These are phyloP conservation scores for Barypeithes pellucidus DNA, from an alignment of 2,888 invertebrate species.

Conservation along the genomic window DNA sequence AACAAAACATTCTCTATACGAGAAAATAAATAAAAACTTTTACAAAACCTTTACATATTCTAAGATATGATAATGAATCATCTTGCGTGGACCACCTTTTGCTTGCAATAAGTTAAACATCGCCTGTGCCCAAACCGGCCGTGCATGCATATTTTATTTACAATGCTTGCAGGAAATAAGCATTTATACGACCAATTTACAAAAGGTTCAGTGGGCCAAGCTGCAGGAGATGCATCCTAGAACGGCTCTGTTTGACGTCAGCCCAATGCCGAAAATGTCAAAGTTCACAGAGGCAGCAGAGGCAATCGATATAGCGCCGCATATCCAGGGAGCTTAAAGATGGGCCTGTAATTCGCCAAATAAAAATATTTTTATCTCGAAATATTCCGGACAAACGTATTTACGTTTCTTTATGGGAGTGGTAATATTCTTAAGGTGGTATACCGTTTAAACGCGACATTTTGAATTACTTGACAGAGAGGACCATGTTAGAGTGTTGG, in stretches of 20 bases:
- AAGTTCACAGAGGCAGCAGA: conserved; percentile 53
- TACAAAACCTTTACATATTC: too few species aligned
- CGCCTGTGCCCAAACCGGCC: too few species aligned
- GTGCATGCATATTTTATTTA: too few species aligned
- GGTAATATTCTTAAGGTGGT: not conserved
- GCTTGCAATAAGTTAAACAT: too few species aligned
- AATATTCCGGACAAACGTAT: conserved; percentile 3
- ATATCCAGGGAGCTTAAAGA: conserved; percentile 48
- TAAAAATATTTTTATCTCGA: conserved; percentile 34
- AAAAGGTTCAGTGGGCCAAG: conserved; percentile 50
- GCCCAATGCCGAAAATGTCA: conserved; percentile 51
- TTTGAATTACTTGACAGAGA: too few species aligned
- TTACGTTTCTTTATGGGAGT: conserved; percentile 7
- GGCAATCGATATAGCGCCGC: conserved; percentile 54
- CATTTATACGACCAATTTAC: conserved; percentile 45
- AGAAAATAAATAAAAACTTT: too few species aligned
- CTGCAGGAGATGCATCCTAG: conserved; percentile 46
- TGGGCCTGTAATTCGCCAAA: conserved; percentile 40
- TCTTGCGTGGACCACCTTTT: too few species aligned
- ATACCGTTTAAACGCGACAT: too few species aligned
- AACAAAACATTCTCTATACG: too few species aligned
- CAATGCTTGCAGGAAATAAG: not conserved
- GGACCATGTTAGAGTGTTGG: too few species aligned
- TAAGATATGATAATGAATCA: too few species aligned
- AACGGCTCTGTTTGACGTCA: conserved; percentile 50